Conservation (phyloP, 2,888 invertebrate genomes). For the Tipula confusa region DNA sequence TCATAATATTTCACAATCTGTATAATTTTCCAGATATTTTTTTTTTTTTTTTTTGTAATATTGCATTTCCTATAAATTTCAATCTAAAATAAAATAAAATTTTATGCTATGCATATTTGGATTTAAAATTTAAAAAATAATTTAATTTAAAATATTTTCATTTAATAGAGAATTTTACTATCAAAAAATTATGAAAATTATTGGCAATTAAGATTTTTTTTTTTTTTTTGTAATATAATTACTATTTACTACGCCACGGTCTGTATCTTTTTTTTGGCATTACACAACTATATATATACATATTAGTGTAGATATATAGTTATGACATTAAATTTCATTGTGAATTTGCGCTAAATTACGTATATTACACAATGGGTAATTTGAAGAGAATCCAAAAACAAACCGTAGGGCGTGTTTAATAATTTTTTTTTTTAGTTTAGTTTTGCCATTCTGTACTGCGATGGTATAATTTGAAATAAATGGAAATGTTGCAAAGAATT, state of each 20-base stretch:
- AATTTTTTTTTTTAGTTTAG: not conserved
- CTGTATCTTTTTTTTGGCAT: not conserved
- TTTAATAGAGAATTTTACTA: constrained; percentile 14
- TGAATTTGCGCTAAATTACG: not conserved
- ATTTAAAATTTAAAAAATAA: not conserved
- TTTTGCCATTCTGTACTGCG: not conserved
- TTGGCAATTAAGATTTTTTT: not conserved
- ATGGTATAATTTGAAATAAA: not conserved
- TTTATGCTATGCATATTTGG: not conserved
- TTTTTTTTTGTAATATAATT: not conserved
- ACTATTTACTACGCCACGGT: not conserved
- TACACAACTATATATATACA: no score
- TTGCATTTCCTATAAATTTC: constrained; percentile 12
- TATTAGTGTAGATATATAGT: no score
- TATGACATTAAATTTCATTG: not conserved
- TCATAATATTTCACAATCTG: not conserved
- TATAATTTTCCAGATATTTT: not conserved
- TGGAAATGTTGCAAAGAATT: not conserved
- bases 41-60: no score
- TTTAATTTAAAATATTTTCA: not conserved
- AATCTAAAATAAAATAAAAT: not conserved
- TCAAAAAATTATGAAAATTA: not conserved
- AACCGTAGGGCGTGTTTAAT: not conserved
- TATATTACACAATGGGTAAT: not conserved
- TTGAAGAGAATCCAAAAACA: not conserved